phyloP scores from a whole-genome alignment of 2,797 vertebrate genomes.

The Tokudaia muenninki region DNA sequence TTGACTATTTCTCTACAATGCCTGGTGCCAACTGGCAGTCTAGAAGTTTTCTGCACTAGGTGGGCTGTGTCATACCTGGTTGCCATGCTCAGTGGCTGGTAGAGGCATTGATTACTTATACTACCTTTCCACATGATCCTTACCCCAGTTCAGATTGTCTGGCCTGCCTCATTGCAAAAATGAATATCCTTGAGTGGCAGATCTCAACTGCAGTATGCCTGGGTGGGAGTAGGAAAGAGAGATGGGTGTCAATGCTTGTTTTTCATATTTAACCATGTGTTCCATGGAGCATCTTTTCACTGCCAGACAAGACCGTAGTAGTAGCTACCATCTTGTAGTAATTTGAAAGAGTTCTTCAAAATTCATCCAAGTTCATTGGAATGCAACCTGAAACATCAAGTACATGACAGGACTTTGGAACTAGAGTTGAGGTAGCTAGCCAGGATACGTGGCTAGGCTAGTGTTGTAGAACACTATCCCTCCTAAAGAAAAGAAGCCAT shows the following conservation, averaged over 20 bases:
- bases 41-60: not conserved
- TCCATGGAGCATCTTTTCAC: not conserved
- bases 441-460: not conserved
- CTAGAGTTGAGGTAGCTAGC: not conserved
- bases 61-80: not conserved
- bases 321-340: not conserved
- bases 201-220: not conserved
- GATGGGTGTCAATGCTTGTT: not conserved
- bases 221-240: not conserved
- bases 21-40: not conserved
- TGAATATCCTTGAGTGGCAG: not conserved
- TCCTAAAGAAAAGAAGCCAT: not conserved
- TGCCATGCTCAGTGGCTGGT: not conserved
- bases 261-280: not conserved
- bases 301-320: not conserved
- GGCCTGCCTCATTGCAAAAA: not conserved
- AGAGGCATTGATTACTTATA: not conserved
- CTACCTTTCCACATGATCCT: not conserved
- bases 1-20: not conserved
- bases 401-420: not conserved
- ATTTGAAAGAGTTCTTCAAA: conserved; percentile 35
- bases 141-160: not conserved
- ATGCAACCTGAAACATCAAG: not conserved
- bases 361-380: not conserved
- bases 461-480: not conserved